Conservation (phyloP, 2,888 invertebrate genomes). For the Dolichomitus sp. region DNA sequence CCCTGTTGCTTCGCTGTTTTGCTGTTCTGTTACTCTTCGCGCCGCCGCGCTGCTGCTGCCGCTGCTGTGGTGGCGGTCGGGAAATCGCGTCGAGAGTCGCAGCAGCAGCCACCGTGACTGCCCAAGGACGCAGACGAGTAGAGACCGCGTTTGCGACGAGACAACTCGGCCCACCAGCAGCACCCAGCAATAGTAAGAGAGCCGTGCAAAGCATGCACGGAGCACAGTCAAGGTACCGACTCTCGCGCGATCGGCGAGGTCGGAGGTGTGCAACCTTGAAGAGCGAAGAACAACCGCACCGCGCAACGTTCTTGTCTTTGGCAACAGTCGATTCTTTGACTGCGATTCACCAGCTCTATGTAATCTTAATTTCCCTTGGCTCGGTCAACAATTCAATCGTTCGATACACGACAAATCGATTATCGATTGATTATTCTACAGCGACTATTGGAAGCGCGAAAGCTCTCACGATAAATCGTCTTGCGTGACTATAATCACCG, state of each 20-base stretch:
- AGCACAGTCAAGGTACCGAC: constrained; percentile 57
- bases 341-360: neutral
- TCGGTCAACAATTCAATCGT: neutral
- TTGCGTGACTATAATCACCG: constrained; percentile 25
- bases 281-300: constrained; percentile 45
- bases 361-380: neutral
- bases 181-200: constrained; percentile 28
- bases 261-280: constrained; percentile 64
- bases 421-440: constrained; percentile 8
- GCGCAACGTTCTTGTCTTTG: constrained; percentile 32
- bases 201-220: constrained; percentile 35
- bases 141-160: constrained; percentile 39
- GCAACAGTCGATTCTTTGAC: constrained; percentile 45
- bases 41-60: constrained; percentile 10
- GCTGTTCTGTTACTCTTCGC: constrained; percentile 48
- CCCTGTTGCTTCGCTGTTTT: constrained; percentile 54
- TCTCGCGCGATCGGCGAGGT: constrained; percentile 59
- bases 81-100: constrained; percentile 48
- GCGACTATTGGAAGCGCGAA: neutral
- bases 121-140: constrained; percentile 59
- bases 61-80: constrained; percentile 32
- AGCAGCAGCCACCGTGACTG: constrained; percentile 42
- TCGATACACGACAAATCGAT: constrained; percentile 30
- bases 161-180: constrained; percentile 30
- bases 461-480: constrained; percentile 29